phyloP scores from a whole-genome alignment of 2,888 invertebrate genomes.

The Sinotaia quadrata region DNA sequence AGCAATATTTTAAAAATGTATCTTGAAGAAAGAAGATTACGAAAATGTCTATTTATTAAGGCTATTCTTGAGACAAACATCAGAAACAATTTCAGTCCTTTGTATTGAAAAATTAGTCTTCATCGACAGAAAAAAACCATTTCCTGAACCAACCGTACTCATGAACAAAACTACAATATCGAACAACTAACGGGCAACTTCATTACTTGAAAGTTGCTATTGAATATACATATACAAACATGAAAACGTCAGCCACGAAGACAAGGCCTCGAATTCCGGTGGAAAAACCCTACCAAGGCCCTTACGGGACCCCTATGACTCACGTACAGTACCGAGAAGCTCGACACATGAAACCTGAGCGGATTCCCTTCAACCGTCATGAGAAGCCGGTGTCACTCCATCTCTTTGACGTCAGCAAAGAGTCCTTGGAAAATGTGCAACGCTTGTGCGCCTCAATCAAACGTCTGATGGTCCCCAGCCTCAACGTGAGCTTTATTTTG shows the following conservation, averaged over 20 bases:
- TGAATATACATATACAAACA: background rate
- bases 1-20: too few relatives aligned
- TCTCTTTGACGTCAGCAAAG: conserved; percentile 59
- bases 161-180: background rate
- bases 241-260: background rate
- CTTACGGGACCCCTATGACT: conserved; percentile 54
- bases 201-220: background rate
- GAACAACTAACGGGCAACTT: too few relatives aligned
- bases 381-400: conserved; percentile 59
- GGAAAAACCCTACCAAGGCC: conserved; percentile 38
- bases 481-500: conserved; percentile 9
- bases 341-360: conserved; percentile 65
- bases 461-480: conserved; percentile 18
- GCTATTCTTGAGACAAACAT: too few relatives aligned
- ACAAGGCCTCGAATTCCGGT: background rate
- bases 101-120: too few relatives aligned
- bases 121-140: too few relatives aligned
- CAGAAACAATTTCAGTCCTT: too few relatives aligned
- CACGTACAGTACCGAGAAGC: conserved; percentile 65
- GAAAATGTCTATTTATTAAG: too few relatives aligned
- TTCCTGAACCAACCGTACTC: background rate
- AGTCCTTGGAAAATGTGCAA: conserved; percentile 36
- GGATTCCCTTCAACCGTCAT: conserved; percentile 58
- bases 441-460: conserved; percentile 10
- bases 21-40: too few relatives aligned